Conservation (phyloP, 2,797 vertebrate genomes). For the Phrynocephalus vlangalii region DNA sequence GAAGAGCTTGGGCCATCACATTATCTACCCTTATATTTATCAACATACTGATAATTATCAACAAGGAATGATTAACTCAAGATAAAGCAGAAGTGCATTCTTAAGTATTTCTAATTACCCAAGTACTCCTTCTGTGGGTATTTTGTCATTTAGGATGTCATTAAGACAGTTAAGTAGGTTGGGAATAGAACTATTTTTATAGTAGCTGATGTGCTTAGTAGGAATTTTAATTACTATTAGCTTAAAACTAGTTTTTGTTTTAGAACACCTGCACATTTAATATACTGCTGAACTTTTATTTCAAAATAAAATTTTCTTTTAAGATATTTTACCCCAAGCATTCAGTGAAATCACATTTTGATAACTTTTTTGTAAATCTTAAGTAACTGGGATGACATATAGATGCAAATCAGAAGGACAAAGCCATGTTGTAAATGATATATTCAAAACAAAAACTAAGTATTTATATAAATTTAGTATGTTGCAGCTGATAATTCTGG, state of each 20-base stretch:
- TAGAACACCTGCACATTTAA: neutral
- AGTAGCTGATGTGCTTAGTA: neutral
- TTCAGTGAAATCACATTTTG: neutral
- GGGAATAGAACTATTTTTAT: neutral
- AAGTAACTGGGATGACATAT: neutral
- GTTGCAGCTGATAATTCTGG: neutral
- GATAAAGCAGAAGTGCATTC: constrained; percentile 21
- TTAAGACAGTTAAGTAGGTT: constrained; percentile 19
- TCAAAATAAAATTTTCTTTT: neutral
- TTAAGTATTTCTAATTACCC: neutral
- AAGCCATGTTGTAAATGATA: neutral
- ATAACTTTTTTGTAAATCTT: neutral
- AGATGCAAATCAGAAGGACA: neutral
- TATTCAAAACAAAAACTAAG: neutral
- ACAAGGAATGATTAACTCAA: constrained; percentile 16
- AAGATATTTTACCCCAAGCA: neutral
- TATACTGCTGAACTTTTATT: neutral
- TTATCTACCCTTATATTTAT: constrained; percentile 42
- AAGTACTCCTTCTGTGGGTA: neutral
- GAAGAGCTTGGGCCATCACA: constrained; percentile 69
- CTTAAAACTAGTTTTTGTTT: neutral
- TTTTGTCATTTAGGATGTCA: constrained; percentile 1
- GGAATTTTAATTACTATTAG: constrained; percentile 29
- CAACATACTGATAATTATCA: constrained; percentile 17
- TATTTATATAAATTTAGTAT: neutral